Base-by-base conservation (phyloP, 2,113 vertebrate genomes). In the Astatoreochromis straeleni region DNA sequence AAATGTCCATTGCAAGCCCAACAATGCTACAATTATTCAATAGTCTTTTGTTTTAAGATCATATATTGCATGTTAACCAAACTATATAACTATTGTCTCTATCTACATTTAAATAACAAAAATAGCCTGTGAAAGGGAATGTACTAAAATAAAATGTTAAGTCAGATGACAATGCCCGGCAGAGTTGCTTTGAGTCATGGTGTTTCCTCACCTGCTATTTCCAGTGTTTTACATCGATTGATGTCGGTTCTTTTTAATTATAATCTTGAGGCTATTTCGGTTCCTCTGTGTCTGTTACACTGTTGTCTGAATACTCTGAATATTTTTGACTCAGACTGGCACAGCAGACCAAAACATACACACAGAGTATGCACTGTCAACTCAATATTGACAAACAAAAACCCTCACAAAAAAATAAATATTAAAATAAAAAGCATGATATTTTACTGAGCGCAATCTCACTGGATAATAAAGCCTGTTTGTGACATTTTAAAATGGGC, bases 401-500 rank as follows among this genome's bases (percentile, higher is more conserved):
- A 38, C 33, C 31, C 17, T 65, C 33, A n/a, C 33, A 65, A 38
- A 45, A 73, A 24, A 40, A 9, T 9, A 4, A 40, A 42, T 65
- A 82, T 47, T 85, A 85, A 85, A 85, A 60, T 26, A 87, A 81
- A 85, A 73, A 29, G 5, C 21, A 33, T 4, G 14, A 75, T 31
- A 14, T 82, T 80, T 82, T 65, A 49, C 33, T 73, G 49, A 58
- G 51, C 11, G 49, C 68, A 84, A 47, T 82, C 80, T 84, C 82
- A 40, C 51, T 54, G 63, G 63, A 81, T 70, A 70, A 89, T 85
- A 78, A 84, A 90, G 19, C 57, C 29, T 40, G n/a, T 90, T 90
- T 93, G 87, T 93, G 90, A 87, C 89, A 93, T 93, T 92, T 91
- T 80, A 85, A 86, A 85, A 81, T 5, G 17, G 75, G 7, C 79